phyloP scores from a whole-genome alignment of 2,113 vertebrate genomes.

The Otis tarda region DNA sequence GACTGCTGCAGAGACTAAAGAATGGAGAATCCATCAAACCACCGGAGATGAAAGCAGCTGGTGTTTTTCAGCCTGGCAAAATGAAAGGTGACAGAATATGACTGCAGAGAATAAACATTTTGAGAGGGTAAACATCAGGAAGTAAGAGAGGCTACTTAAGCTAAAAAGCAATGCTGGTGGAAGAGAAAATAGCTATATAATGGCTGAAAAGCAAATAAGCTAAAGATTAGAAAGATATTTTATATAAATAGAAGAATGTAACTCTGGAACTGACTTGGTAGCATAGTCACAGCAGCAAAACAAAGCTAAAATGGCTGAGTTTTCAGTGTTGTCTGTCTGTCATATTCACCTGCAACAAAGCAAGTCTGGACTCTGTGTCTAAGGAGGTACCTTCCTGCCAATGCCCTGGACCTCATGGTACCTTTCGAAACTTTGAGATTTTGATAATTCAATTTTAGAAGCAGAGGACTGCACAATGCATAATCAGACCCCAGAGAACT shows the following conservation, averaged over 20 bases:
- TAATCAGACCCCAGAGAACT: rapidly evolving
- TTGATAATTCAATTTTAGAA: neutral
- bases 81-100: neutral
- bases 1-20: neutral
- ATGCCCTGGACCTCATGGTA: rapidly evolving
- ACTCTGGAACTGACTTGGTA: neutral
- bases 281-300: neutral
- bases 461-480: neutral
- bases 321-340: neutral
- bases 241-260: neutral
- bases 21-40: neutral
- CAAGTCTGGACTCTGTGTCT: rapidly evolving
- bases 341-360: neutral
- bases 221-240: neutral
- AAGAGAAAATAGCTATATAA: neutral
- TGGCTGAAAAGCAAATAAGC: neutral
- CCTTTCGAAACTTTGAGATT: neutral
- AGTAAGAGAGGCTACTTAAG: neutral
- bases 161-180: neutral
- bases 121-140: neutral
- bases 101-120: neutral
- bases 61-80: neutral
- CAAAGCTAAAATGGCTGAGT: neutral
- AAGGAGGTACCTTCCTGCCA: neutral
- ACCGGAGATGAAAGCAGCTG: neutral